A percentile compares a stretch with the other conserved stretches of the same genome.
Evolutionary conservation across 64 coral and sea anemone genomes (phyloP).

Genomic region (Acropora tenuis): DNA sequence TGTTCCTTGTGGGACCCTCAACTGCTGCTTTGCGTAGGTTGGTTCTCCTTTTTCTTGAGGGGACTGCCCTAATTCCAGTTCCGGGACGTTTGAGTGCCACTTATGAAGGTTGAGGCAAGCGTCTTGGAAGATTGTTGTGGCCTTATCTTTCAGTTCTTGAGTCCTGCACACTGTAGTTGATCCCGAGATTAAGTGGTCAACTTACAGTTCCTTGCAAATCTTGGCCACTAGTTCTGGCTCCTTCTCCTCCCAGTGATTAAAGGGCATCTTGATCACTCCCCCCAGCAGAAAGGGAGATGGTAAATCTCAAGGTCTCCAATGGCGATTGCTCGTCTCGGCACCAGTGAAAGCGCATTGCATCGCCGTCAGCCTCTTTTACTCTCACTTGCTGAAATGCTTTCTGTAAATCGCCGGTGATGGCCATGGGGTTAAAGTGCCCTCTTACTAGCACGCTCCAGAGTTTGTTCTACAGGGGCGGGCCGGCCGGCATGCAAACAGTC

Average conservation of each 20-base stretch:
- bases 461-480: conserved; percentile 53
- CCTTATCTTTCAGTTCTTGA: not conserved
- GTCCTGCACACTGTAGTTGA: not conserved
- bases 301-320: not conserved
- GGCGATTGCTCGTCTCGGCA: conserved; percentile 3
- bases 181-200: conserved; percentile 18
- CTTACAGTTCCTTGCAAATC: not conserved
- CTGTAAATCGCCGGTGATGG: conserved; percentile 17
- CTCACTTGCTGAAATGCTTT: not conserved
- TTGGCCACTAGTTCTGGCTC: not conserved
- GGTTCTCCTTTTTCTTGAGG: not conserved
- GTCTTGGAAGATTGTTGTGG: conserved; percentile 4
- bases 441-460: conserved; percentile 28
- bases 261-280: conserved; percentile 45
- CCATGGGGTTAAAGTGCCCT: conserved; percentile 17
- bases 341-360: conserved; percentile 7
- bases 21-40: conserved; percentile 39
- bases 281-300: conserved; percentile 56
- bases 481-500: not conserved
- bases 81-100: conserved; percentile 35
- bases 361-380: not conserved
- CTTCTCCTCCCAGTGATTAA: conserved; percentile 6
- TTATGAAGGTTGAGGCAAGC: conserved; percentile 34
- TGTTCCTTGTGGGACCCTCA: not conserved
- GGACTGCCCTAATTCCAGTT: not conserved